Percentiles rank a stretch among this genome's conserved stretches.
Conservation (phyloP, 2,888 invertebrate genomes). For the Caenorhabditis macrosperma region DNA sequence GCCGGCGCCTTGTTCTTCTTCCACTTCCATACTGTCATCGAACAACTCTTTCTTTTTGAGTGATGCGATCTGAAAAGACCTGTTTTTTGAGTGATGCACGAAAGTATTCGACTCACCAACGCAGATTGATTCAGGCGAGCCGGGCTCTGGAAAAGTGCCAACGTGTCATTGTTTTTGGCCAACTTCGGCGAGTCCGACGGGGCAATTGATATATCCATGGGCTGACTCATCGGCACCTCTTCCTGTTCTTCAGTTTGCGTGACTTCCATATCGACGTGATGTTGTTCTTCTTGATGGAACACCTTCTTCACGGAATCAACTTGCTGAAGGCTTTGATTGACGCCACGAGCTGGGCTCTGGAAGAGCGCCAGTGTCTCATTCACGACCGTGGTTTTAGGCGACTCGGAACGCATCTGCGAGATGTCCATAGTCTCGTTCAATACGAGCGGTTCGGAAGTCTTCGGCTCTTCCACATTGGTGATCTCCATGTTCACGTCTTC, state of each 20-base stretch:
- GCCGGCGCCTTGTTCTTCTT: neutral
- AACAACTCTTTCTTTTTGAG: neutral
- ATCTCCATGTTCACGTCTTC: slow-evolving; percentile 19
- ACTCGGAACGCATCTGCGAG: no score
- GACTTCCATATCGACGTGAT: slow-evolving; percentile 11
- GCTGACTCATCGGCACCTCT: neutral
- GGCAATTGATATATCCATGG: neutral
- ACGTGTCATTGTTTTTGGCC: neutral
- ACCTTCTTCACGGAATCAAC: neutral
- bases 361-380: slow-evolving; percentile 12
- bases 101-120: neutral
- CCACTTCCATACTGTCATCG: slow-evolving; percentile 7
- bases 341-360: slow-evolving; percentile 1
- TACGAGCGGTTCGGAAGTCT: neutral
- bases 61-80: neutral
- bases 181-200: neutral
- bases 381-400: neutral
- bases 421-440: neutral
- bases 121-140: neutral
- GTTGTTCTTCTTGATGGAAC: neutral
- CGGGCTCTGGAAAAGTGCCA: slow-evolving; percentile 14
- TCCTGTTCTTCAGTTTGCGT: neutral
- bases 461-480: neutral
- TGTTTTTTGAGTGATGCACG: neutral
- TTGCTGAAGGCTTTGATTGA: neutral